Evolutionary conservation across 2,888 invertebrate species (phyloP).

Genomic region (Pristionchus arcanus): DNA sequence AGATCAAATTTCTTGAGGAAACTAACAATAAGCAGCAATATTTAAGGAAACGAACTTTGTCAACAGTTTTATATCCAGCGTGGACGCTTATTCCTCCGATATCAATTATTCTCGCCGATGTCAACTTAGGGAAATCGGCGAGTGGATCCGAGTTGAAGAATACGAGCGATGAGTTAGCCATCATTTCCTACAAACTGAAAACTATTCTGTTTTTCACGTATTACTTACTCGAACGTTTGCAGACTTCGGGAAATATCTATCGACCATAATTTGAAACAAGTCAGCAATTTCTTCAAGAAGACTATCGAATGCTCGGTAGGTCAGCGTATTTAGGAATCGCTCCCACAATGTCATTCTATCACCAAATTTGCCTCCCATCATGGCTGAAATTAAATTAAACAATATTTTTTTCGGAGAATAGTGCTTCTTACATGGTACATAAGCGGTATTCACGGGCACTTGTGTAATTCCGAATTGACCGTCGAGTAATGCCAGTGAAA

Average conservation of each 20-base stretch:
- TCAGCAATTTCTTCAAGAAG: background rate
- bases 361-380: slow-evolving; percentile 26
- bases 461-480: slow-evolving; percentile 12
- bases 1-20: background rate
- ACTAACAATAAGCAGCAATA: background rate
- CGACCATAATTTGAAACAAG: background rate
- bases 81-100: slow-evolving; percentile 65
- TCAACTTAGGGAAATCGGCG: slow-evolving; percentile 68
- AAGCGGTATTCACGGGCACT: slow-evolving; percentile 1
- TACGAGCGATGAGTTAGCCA: slow-evolving; percentile 61
- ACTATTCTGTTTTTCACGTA: background rate
- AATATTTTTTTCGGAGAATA: background rate
- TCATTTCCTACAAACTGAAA: background rate
- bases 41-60: background rate
- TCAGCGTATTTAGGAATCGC: slow-evolving; percentile 23
- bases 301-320: slow-evolving; percentile 14
- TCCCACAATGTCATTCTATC: slow-evolving; percentile 40
- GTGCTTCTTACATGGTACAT: slow-evolving; percentile 14
- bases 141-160: slow-evolving; percentile 67
- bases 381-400: background rate
- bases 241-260: background rate
- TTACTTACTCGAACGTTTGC: background rate
- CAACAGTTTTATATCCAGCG: slow-evolving; percentile 7
- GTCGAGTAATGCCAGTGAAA: background rate
- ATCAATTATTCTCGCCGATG: slow-evolving; percentile 64